A percentile compares a stretch with the other conserved stretches of the same genome.
phyloP scores from a whole-genome alignment of 1,140 invertebrate species.

The Plutomurus gul region DNA sequence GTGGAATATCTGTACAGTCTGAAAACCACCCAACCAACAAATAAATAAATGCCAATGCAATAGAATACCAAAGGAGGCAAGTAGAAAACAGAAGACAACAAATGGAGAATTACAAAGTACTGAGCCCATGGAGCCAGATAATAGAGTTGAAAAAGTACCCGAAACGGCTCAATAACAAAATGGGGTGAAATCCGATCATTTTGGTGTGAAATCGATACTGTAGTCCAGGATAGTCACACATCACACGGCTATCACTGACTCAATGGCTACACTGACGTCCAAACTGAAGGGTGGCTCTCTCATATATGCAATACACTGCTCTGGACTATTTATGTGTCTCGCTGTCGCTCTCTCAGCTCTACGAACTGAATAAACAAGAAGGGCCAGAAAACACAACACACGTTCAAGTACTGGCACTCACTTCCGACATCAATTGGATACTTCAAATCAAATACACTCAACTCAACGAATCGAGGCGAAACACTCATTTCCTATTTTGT shows the following conservation, averaged over 20 bases:
- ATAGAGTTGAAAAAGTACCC: slow-evolving; percentile 9
- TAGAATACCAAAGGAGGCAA: background rate
- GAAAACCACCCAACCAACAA: slow-evolving; percentile 1
- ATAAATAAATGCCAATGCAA: background rate
- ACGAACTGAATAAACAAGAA: no score
- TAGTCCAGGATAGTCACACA: background rate
- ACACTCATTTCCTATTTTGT: background rate
- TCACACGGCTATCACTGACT: slow-evolving; percentile 8
- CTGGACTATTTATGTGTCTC: no score
- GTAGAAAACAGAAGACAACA: background rate
- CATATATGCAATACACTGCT: background rate
- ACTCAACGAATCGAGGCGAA: no score
- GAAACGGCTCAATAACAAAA: background rate
- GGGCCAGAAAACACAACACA: no score
- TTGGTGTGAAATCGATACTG: slow-evolving; percentile 33
- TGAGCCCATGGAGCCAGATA: background rate
- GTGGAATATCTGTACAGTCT: background rate
- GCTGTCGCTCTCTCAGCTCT: no score
- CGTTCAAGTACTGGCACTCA: no score
- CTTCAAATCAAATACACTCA: no score
- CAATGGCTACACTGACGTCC: background rate
- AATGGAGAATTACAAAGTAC: background rate
- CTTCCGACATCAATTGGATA: no score
- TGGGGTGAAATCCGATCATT: slow-evolving; percentile 32
- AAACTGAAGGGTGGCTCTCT: slow-evolving; percentile 18